Base-by-base conservation (phyloP, 2,888 invertebrate genomes). In the Beris morrisii region DNA sequence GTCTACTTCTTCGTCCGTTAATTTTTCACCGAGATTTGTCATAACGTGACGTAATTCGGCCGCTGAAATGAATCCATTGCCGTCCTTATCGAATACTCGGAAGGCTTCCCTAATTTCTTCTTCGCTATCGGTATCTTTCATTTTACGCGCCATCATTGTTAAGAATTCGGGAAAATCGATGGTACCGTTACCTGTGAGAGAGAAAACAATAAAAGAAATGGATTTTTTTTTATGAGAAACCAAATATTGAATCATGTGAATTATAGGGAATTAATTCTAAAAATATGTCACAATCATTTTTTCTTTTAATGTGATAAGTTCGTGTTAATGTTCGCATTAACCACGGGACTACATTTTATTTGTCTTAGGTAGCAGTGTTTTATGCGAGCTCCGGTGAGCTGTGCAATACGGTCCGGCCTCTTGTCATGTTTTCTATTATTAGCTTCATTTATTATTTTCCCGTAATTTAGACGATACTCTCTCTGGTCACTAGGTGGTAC, bases 61-160 rank as follows among this genome's bases (percentile, higher is more conserved):
- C 75, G 96, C 96, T 73, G 95, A 95, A 84, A 98, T 97, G 87
- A 97, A 98, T 76, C 98, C 98, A 83, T 98, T 97, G 82, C 97
- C 97, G 85, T 98, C 97, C 86, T 97, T 97, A 86, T 98, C 97
- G 85, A 98, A 97, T 76, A 95, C 97, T 84, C 97, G 90, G 91
- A 97, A 94, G 75, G 97, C 97, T 84, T 98, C 97, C 83, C 97
- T 91, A 83, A 98, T 97, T 85, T 98, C 97, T 83, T 97, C 97
- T 87, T 97, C 97, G 82, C 95, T 93, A 85, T 99, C 98, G 73
- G 97, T 97, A 86, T 98, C 97, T 84, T 98, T 97, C 96, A 98
- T 97, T 88, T 98, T 99, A 80, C 97, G 90, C 78, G 98, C 98
- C 98, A 99, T 99, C 97, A 99, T 98, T 81, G 97, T 97, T 78